Conservation (phyloP, 92 coral and sea anemone species). For the Epizoanthus fatuus region DNA sequence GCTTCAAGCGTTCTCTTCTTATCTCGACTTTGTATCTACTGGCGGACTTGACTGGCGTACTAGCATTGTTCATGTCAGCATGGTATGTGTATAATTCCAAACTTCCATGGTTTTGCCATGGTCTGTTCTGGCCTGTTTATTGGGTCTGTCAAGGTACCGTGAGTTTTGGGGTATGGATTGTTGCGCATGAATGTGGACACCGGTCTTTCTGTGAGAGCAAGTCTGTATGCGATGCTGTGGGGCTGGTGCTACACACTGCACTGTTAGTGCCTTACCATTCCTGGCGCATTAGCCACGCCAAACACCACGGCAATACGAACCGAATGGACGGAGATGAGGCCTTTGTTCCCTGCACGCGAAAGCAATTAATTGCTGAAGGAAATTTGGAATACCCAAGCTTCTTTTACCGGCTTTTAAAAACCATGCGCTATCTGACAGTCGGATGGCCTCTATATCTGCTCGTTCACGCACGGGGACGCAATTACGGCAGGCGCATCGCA, state of each 20-base stretch:
- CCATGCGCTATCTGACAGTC: conserved; percentile 70
- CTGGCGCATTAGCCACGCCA: conserved; percentile 84
- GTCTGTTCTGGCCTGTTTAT: conserved; percentile 86
- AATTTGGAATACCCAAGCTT: conserved; percentile 81
- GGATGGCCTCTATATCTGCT: conserved; percentile 88
- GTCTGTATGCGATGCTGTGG: conserved; percentile 78
- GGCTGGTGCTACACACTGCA: conserved; percentile 77
- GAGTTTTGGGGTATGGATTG: conserved; percentile 87
- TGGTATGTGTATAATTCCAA: conserved; percentile 70
- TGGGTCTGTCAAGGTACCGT: conserved; percentile 94
- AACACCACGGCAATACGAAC: conserved; percentile 89
- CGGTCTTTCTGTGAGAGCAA: conserved; percentile 87
- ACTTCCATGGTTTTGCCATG: conserved; percentile 74
- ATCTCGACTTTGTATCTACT: conserved; percentile 69
- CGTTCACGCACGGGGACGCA: conserved; percentile 82
- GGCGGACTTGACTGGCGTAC: conserved; percentile 70
- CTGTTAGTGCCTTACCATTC: conserved; percentile 89
- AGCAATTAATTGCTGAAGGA: conserved; percentile 52
- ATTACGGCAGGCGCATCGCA: conserved; percentile 56
- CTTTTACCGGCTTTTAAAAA: conserved; percentile 58
- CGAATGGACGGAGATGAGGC: conserved; percentile 94
- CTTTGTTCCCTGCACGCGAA: conserved; percentile 86
- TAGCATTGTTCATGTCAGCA: conserved; percentile 57
- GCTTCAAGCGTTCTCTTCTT: conserved; percentile 85
- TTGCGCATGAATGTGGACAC: conserved; percentile 95